A percentile compares a stretch with the other conserved stretches of the same genome.
phyloP scores from a whole-genome alignment of 2,888 invertebrate genomes.

The Harpalus rubripes region DNA sequence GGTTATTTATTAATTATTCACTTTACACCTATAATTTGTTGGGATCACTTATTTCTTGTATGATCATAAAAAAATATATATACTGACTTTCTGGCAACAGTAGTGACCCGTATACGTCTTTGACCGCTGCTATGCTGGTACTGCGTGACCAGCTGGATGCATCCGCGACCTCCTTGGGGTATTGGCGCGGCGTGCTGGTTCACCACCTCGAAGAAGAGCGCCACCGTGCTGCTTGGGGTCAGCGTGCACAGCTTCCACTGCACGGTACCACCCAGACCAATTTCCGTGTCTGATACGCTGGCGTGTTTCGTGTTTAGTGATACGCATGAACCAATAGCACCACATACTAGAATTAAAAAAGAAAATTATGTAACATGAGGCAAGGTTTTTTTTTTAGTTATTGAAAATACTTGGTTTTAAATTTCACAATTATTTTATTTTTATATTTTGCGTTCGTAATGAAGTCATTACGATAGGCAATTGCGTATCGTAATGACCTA shows the following conservation, averaged over 20 bases:
- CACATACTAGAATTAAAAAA: no score
- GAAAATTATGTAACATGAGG: no score
- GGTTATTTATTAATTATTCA: no score
- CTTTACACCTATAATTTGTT: no score
- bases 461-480: no score
- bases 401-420: no score
- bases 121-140: constrained; percentile 98
- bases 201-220: constrained; percentile 97
- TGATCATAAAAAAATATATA: no score
- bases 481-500: no score
- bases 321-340: constrained; percentile 98
- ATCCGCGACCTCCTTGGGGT: constrained; percentile 97
- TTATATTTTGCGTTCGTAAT: no score
- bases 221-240: constrained; percentile 94
- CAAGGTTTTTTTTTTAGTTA: no score
- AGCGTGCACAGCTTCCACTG: constrained; percentile 99
- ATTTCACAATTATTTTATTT: no score
- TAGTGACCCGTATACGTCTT: constrained; percentile 96
- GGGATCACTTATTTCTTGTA: no score
- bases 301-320: constrained; percentile 95
- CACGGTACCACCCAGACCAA: constrained; percentile 97
- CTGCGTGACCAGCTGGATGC: constrained; percentile 98
- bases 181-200: constrained; percentile 96
- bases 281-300: constrained; percentile 96
- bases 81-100: constrained; percentile 94